Conservation (phyloP, 2,113 vertebrate species). For the Protobothrops mucrosquamatus region DNA sequence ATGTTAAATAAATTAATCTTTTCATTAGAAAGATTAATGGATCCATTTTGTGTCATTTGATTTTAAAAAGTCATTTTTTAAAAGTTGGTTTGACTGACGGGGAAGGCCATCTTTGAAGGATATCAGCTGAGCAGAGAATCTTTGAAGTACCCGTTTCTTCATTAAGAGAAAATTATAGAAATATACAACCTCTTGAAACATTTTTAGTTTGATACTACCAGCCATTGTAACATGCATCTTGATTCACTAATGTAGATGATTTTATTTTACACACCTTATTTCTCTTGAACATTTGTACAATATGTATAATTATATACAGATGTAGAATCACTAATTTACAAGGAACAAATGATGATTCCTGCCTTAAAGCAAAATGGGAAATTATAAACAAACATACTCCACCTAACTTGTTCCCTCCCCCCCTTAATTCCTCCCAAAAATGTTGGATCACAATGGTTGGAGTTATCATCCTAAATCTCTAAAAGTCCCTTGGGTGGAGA, state of each 20-base stretch:
- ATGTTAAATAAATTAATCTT: background rate
- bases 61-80: background rate
- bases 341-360: background rate
- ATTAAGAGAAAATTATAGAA: background rate
- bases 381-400: background rate
- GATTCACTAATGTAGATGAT: background rate
- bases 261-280: background rate
- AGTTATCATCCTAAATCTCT: background rate
- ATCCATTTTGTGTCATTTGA: background rate
- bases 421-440: background rate
- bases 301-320: background rate
- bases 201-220: no score
- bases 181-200: background rate
- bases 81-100: background rate
- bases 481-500: background rate
- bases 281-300: background rate
- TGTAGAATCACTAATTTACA: background rate
- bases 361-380: background rate
- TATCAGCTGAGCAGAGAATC: background rate
- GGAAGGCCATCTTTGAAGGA: background rate
- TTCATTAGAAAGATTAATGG: background rate
- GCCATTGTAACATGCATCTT: background rate
- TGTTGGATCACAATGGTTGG: background rate
- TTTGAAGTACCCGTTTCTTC: background rate
- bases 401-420: background rate